Evolutionary conservation across 1,140 invertebrate species (phyloP), one percentile per base, ranked within the genome.

Genomic region (Fopius arisanus): DNA sequence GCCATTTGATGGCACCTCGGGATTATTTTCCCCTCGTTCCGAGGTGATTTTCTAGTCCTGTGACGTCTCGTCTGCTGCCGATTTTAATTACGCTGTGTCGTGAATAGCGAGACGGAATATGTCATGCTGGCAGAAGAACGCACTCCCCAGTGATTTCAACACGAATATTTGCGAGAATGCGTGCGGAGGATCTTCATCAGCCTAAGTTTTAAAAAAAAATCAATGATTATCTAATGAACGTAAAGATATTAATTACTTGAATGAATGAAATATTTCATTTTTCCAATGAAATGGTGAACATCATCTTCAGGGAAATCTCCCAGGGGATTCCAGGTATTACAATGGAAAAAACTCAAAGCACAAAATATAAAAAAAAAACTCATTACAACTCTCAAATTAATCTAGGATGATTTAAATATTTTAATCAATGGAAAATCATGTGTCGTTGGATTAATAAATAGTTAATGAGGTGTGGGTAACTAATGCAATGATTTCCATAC

Each of bases 81-180:
- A 19, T 67, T 59, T 59, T 33, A 74, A 59, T 91, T 90, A 94
- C 84, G 91, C 92, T 66, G 91, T 89, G 87, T 97, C 93, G 87
- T 97, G 96, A 80, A 97, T 94, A 76, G 93, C 94, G 80, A 97
- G 91, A 84, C 96, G 92, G 90, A 98, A 98, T 82, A 97, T 95
- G 83, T 98, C 96, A 83, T 98, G 96, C 83, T 96, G 95, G 80
- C 96, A 93, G 87, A 93, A 97, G 89, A 95, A 98, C 68, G 93
- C 93, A 75, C 91, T 93, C 80, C 90, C 93, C 79, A 94, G 86
- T 72, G 94, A 94, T 89, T 96, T 97, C 80, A 98, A 88, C 74
- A 97, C 93, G 88, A 98, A 98, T 67, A 93, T 91, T 88, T 98
- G 96, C 74, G 92, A 94, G 87, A 94, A 98, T 66, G 94, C 92